phyloP scores from a whole-genome alignment of 2,797 vertebrate genomes.

The Sebastes elongatus region DNA sequence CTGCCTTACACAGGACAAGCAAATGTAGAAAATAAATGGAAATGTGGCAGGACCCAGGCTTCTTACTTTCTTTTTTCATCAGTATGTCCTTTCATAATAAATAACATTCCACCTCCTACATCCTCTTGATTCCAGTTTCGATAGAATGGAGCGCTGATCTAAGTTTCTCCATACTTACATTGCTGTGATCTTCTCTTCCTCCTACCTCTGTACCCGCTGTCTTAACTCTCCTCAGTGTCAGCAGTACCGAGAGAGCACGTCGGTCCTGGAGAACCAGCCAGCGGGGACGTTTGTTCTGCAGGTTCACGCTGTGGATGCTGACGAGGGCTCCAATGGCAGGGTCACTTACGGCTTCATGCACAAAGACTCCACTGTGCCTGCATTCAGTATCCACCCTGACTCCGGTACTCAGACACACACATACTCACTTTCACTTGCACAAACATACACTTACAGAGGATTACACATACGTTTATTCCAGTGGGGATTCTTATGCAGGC shows the following conservation, averaged over 20 bases:
- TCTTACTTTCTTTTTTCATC: background rate
- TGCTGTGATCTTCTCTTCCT: conserved; percentile 7
- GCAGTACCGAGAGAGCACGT: conserved; percentile 86
- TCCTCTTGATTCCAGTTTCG: background rate
- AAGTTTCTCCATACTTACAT: background rate
- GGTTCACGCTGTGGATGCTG: conserved; percentile 90
- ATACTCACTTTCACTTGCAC: background rate
- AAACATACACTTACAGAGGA: background rate
- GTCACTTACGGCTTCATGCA: conserved; percentile 93
- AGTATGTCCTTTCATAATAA: conserved; percentile 20
- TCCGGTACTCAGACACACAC: conserved; percentile 80
- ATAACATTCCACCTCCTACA: conserved; percentile 16
- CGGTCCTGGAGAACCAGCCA: conserved; percentile 90
- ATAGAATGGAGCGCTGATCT: conserved; percentile 7
- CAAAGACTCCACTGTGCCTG: conserved; percentile 88
- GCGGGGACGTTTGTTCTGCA: conserved; percentile 89
- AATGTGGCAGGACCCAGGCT: background rate
- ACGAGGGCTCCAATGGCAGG: conserved; percentile 89
- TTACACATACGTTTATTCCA: background rate
- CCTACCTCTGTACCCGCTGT: background rate
- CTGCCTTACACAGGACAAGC: background rate
- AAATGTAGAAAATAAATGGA: background rate
- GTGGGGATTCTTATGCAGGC: background rate
- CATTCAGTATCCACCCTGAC: conserved; percentile 90
- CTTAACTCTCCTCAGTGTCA: conserved; percentile 81